Base-by-base conservation (phyloP, 2,113 vertebrate species). In the Ceyx margarethae region DNA sequence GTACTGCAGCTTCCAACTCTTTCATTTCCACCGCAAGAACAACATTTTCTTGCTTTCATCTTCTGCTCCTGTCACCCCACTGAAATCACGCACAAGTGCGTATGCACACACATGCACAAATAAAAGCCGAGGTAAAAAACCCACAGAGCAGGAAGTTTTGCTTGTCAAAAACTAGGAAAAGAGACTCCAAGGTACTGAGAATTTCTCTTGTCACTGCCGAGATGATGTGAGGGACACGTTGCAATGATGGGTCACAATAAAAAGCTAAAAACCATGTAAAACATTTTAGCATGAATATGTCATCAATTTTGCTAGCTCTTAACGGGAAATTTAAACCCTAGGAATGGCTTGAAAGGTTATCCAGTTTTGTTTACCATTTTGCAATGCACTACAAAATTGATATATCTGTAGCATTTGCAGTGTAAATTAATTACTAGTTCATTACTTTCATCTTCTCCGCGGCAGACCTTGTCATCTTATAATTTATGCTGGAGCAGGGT, bases 221-320 rank as follows among this genome's bases (percentile, higher is more conserved):
- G n/a, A 29, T 89, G 33, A 51, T 81, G 67, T 53, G 64, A 69
- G 68, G 51, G 25, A 74, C 15, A 53, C 1, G 1, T 42, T 84
- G 57, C 65, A 60, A 5, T 48, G 61, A n/a, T 67, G 48, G 43
- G 33, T 87, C 57, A 56, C 46, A 80, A 20, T 78, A 91, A 75
- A 95, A 86, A 75, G 20, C 72, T 51, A 46, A 90, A 95, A 48
- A 88, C 58, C 16, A 33, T 8, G 54, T 81, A 61, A 93, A 93
- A 74, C 3, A 5, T 87, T 81, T 57, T 81, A 78, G 29, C 42
- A 72, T 81, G 86, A 94, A 87, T 87, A 75, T 26, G 80, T 61
- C 58, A 54, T 67, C 51, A 43, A 3, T 88, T 95, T 88, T 90
- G 16, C 35, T 78, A 13, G n/a, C 45, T 72, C 80, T 90, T 74